Evolutionary conservation across 2,888 invertebrate genomes (phyloP).

Genomic region (Agrochola circellaris): DNA sequence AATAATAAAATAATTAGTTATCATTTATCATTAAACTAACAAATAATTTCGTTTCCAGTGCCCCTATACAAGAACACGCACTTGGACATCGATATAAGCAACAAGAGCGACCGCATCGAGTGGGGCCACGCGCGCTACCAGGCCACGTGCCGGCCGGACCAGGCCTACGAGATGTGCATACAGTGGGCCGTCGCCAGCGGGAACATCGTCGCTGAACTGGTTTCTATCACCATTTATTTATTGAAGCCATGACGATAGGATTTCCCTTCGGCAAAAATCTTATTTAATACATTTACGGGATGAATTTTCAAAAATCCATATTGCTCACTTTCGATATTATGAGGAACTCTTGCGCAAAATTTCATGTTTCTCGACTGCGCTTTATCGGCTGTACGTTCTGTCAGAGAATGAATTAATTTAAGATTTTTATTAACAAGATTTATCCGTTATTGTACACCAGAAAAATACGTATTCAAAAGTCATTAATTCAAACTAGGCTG

Average conservation of each 20-base stretch:
- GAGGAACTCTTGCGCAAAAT: no score
- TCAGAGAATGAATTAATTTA: no score
- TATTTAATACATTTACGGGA: no score
- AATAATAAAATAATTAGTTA: no score
- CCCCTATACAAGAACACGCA: conserved; percentile 95
- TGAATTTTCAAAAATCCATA: no score
- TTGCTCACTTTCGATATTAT: no score
- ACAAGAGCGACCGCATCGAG: conserved; percentile 97
- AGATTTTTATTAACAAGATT: no score
- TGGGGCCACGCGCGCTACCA: conserved; percentile 99
- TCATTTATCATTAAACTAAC: not conserved
- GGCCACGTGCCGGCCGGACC: conserved; percentile 96
- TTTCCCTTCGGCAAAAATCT: no score
- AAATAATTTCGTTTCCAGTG: conserved; percentile 59
- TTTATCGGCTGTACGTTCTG: no score
- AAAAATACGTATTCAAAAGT: not conserved
- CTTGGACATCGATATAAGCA: conserved; percentile 95
- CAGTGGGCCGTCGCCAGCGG: conserved; percentile 99
- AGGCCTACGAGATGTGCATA: conserved; percentile 98
- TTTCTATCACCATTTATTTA: conserved; percentile 71
- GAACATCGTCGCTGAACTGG: conserved; percentile 97
- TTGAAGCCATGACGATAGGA: no score
- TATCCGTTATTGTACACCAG: not conserved
- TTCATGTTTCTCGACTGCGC: no score
- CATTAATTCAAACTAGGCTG: no score